Percentiles rank a stretch among this genome's conserved stretches.
Evolutionary conservation across 2,797 vertebrate genomes (phyloP).

Genomic region (Clarias fuscus): DNA sequence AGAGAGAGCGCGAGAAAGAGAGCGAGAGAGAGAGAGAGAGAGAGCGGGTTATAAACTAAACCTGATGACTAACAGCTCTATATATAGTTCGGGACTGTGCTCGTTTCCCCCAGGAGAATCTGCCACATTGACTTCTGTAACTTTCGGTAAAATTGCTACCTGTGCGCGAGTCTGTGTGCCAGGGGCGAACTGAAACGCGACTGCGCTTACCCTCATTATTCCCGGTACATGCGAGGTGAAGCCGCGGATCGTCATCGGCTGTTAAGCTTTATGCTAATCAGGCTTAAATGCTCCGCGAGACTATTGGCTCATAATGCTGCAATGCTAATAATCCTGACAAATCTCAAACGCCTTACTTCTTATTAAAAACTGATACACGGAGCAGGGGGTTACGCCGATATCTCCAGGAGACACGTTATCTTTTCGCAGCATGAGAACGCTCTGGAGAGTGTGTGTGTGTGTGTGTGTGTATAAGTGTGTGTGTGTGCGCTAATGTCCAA

Average conservation of each 20-base stretch:
- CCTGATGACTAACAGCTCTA: conserved; percentile 51
- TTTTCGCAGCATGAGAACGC: conserved; percentile 16
- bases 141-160: conserved; percentile 25
- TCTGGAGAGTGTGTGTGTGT: neutral
- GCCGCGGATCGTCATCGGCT: conserved; percentile 20
- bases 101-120: conserved; percentile 43
- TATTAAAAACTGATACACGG: neutral
- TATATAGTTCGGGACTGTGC: conserved; percentile 44
- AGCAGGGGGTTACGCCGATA: neutral
- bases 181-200: conserved; percentile 10
- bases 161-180: conserved; percentile 13
- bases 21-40: no score
- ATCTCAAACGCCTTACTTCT: neutral
- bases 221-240: conserved; percentile 31
- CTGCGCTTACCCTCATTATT: conserved; percentile 45
- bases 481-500: neutral
- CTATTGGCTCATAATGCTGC: conserved; percentile 1
- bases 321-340: conserved; percentile 11
- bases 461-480: neutral
- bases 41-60: neutral
- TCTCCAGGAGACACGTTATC: neutral
- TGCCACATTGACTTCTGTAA: conserved; percentile 41
- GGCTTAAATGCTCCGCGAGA: conserved; percentile 30
- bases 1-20: neutral
- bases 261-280: conserved; percentile 36